A percentile compares a stretch with the other conserved stretches of the same genome.
Conservation (phyloP, 2,888 invertebrate genomes). For the Leptogaster cylindrica region DNA sequence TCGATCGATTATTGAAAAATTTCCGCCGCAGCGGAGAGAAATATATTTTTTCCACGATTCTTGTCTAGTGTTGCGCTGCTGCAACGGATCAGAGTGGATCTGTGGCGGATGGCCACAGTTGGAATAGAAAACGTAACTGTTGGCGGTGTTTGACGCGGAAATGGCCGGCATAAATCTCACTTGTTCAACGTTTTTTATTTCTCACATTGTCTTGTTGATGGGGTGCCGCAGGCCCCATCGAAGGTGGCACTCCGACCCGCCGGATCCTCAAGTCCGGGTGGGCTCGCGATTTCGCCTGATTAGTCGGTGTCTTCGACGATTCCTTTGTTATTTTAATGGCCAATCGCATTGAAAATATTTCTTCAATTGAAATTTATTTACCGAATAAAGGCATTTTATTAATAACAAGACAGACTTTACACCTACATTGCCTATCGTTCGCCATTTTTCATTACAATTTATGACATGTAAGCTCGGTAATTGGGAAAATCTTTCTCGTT, state of each 20-base stretch:
- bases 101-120: no score
- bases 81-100: no score
- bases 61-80: no score
- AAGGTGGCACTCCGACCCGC: conserved; percentile 16
- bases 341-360: conserved; percentile 2
- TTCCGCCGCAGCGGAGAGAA: not conserved
- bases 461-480: conserved; percentile 29
- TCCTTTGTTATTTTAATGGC: conserved; percentile 9
- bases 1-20: conserved; percentile 28
- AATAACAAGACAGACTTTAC: conserved; percentile 14
- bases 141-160: conserved; percentile 18
- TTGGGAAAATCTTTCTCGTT: conserved; percentile 30
- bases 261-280: not conserved
- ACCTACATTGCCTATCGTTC: conserved; percentile 6
- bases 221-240: conserved; percentile 27
- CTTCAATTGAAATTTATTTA: conserved; percentile 16
- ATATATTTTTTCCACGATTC: conserved; percentile 14
- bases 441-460: conserved; percentile 35
- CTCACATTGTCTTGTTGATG: conserved; percentile 40
- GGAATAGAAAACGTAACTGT: not conserved
- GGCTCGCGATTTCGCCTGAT: no score
- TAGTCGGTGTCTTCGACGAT: conserved; percentile 9
- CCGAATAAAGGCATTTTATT: not conserved
- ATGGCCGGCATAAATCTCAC: conserved; percentile 26
- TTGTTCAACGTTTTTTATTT: conserved; percentile 12